A percentile compares a stretch with the other conserved stretches of the same genome.
phyloP scores from a whole-genome alignment of 2,113 vertebrate genomes.

The Recurvirostra avosetta region DNA sequence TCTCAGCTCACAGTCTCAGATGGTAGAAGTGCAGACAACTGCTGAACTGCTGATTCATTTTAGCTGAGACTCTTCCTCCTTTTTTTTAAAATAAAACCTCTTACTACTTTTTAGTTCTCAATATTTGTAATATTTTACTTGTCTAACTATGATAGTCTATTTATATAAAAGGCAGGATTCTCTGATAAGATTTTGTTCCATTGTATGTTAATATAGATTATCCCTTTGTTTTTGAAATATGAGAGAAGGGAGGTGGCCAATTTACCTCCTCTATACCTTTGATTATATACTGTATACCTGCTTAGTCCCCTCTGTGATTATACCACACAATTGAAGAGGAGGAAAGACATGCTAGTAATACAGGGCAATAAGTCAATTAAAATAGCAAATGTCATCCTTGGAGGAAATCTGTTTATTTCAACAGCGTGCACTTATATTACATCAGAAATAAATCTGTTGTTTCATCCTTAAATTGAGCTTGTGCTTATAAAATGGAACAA shows the following conservation, averaged over 20 bases:
- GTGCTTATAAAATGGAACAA: background rate
- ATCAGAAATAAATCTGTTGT: background rate
- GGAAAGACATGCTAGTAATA: background rate
- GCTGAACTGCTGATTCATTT: background rate
- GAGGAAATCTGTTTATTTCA: slow-evolving; percentile 5
- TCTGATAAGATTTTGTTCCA: background rate
- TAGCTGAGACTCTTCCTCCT: background rate
- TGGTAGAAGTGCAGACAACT: background rate
- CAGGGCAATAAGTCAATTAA: background rate
- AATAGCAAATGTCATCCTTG: background rate
- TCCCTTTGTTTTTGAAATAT: slow-evolving; percentile 8
- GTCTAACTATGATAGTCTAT: background rate
- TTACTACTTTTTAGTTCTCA: background rate
- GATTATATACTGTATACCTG: background rate
- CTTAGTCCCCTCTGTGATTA: background rate
- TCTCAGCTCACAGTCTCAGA: background rate
- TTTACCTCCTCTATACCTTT: slow-evolving; percentile 6
- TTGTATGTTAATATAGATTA: background rate
- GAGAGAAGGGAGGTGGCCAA: background rate
- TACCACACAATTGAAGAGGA: background rate
- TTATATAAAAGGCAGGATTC: background rate
- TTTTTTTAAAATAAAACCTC: background rate
- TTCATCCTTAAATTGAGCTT: background rate
- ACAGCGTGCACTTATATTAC: background rate
- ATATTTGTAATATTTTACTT: background rate